Evolutionary conservation across 2,113 vertebrate species (phyloP), one percentile per base, ranked within the genome.

Genomic region (Heloderma charlesbogerti): DNA sequence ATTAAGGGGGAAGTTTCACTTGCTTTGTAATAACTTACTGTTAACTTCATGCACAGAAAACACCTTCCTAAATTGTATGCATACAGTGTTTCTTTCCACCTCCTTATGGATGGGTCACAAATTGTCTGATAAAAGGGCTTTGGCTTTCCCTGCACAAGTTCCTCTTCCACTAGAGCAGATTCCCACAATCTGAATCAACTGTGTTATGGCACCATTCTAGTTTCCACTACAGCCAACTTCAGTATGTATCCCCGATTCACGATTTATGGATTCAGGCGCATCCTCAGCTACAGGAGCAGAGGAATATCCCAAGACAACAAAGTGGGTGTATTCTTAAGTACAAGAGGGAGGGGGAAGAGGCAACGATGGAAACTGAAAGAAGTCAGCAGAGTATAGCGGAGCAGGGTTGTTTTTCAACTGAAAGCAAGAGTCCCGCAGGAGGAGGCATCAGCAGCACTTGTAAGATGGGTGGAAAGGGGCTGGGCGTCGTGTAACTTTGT

Each of bases 201-300:
- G 51, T 89, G 87, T 71, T 60, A 78, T 75, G 81, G 88, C 93
- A 92, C 69, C 85, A 45, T 78, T 88, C 81, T 31, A 22, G 43
- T 66, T 83, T 83, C 63, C 80, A 40, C 87, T 45, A 74, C 93
- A 88, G 43, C 87, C 81, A 90, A 84, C 31, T 83, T 69, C 77
- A 1, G 66, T 45, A 66, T 80, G 37, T 43, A 82, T 83, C 88
- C 78, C 72, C 79, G 3, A 9, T 71, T 77, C 69, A 78, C 79
- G 90, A 82, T 90, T 87, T 84, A 86, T 83, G 88, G 79, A 63
- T 94, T 90, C 90, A 90, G 94, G 93, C 90, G 91, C 86, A 79
- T 92, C 86, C 83, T 89, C 89, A 63, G 77, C 87, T 89, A 74
- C 91, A 71, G 67, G 80, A 69, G 83, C 92, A 89, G 82, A 37